phyloP scores from a whole-genome alignment of 2,888 invertebrate genomes.

The Tetranychus truncatus region DNA sequence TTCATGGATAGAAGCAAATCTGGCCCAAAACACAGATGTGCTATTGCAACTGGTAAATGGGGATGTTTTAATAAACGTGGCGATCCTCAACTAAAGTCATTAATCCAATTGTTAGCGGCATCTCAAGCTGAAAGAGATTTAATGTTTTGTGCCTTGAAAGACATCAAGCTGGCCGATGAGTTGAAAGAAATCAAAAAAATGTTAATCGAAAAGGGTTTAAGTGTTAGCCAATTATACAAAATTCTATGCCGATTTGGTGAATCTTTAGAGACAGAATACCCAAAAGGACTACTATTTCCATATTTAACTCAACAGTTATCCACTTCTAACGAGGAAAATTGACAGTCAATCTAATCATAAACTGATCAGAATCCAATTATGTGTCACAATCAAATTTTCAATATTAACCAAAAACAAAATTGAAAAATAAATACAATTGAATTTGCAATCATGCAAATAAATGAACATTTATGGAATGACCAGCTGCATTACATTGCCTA shows the following conservation, averaged over 20 bases:
- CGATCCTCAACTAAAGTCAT: constrained; percentile 24
- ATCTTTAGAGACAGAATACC: too few relatives aligned
- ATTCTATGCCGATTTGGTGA: too few relatives aligned
- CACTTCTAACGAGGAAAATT: too few relatives aligned
- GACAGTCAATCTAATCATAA: too few relatives aligned
- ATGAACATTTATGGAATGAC: not conserved
- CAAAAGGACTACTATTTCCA: too few relatives aligned
- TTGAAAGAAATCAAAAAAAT: not conserved
- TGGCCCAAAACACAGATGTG: constrained; percentile 27
- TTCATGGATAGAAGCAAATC: constrained; percentile 36
- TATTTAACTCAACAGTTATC: too few relatives aligned
- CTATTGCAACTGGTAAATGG: constrained; percentile 80
- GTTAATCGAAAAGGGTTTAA: too few relatives aligned
- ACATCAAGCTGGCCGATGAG: constrained; percentile 42
- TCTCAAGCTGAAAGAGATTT: constrained; percentile 42
- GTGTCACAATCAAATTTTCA: too few relatives aligned
- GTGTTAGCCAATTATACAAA: too few relatives aligned
- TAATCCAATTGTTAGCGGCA: constrained; percentile 27
- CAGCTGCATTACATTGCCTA: not conserved
- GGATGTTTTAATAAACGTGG: constrained; percentile 37
- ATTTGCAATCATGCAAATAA: not conserved
- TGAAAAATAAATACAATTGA: too few relatives aligned
- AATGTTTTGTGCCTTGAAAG: constrained; percentile 66
- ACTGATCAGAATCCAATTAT: too few relatives aligned
- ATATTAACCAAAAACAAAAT: too few relatives aligned